Evolutionary conservation across 1,140 invertebrate species (phyloP), one percentile per base, ranked within the genome.

Genomic region (Papilio polytes): DNA sequence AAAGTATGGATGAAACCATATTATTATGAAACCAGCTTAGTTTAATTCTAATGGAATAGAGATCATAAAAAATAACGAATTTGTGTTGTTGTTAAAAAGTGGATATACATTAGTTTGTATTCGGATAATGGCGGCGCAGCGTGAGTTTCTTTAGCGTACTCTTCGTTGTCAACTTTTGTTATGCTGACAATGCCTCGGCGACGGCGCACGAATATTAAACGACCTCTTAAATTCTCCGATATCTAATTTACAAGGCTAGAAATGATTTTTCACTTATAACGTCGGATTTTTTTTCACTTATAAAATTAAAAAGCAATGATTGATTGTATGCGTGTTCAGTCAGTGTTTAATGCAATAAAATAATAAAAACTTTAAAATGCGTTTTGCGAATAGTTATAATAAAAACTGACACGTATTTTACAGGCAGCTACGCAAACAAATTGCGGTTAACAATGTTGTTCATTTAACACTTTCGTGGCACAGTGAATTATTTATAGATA

Each of bases 161-260:
- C 80, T 88, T 82, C 85, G 83, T 83, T 89, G 85, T 86, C 87
- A 83, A 85, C 82, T 85, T 88, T 94, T 94, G 90, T 91, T 94
- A 94, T 94, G 92, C 93, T 84, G 85, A 85, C 83, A 89, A 89
- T 90, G 88, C 82, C 84, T 83, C 80, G 66, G 70, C 78, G 83
- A 89, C 89, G 89, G 81, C 80, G 80, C 41, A 81, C 77, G 93
- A 94, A 94, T 94, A 93, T 86, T 89, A 93, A 92, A 83, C 79
- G 83, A 80, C 46, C 66, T 66, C 81, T 88, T 87, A 89, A 87
- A 85, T 81, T 85, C 83, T 86, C 78, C 85, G 84, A 88, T 86
- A 85, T 86, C 80, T 87, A 86, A 83, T 31, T 78, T 20, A 59
- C 22, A 46, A 80, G 13, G 20, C 59, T 20, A 8, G 46, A 36